Evolutionary conservation across 1,140 invertebrate species (phyloP).

Genomic region (Cydia amplana): DNA sequence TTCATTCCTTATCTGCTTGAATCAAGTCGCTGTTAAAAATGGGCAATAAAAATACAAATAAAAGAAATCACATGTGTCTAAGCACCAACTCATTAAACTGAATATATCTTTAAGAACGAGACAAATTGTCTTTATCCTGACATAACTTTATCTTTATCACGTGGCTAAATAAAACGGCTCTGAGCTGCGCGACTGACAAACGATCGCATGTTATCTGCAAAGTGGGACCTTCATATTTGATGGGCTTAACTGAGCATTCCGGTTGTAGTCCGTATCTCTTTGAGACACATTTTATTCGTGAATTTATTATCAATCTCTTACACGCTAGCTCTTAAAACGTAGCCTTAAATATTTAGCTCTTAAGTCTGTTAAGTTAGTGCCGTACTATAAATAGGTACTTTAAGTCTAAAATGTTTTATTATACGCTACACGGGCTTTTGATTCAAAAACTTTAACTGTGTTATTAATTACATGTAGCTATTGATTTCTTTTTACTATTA

Average conservation of each 20-base stretch:
- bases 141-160: not conserved
- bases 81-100: not conserved
- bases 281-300: not conserved
- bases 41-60: not conserved
- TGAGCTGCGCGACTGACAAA: constrained; percentile 2
- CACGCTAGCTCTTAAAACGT: not conserved
- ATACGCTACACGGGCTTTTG: too few relatives aligned
- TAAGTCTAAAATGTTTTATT: too few relatives aligned
- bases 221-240: constrained; percentile 14
- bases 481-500: too few relatives aligned
- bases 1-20: too few relatives aligned
- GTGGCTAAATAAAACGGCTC: not conserved
- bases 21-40: too few relatives aligned
- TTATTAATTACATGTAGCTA: too few relatives aligned
- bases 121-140: not conserved
- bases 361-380: too few relatives aligned
- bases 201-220: not conserved
- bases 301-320: not conserved
- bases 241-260: constrained; percentile 1
- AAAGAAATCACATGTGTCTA: not conserved
- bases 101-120: not conserved
- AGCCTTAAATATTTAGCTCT: too few relatives aligned
- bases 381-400: too few relatives aligned
- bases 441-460: too few relatives aligned
- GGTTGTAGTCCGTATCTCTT: not conserved